Conservation (phyloP, 2,797 vertebrate species). For the Falco berigora region DNA sequence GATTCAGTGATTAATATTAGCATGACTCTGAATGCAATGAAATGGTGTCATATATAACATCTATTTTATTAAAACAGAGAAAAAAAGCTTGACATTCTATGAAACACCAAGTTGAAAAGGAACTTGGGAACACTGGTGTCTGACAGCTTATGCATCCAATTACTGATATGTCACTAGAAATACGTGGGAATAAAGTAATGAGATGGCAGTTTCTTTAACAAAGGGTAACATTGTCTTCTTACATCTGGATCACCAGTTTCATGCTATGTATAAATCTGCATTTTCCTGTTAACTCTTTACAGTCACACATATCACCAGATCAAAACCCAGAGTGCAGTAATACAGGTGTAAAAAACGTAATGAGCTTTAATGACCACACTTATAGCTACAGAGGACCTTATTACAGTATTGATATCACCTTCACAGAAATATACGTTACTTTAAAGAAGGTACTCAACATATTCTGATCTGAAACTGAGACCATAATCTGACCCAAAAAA, state of each 20-base stretch:
- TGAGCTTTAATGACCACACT: not conserved
- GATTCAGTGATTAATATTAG: not conserved
- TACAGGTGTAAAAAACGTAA: not conserved
- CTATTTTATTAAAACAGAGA: not conserved
- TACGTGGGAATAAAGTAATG: conserved; percentile 28
- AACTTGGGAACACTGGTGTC: conserved; percentile 19
- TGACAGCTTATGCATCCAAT: conserved; percentile 66
- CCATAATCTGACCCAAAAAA: not conserved
- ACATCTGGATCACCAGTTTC: conserved; percentile 45
- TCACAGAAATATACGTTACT: not conserved
- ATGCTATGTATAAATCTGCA: not conserved
- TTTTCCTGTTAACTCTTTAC: conserved; percentile 45
- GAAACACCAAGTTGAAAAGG: conserved; percentile 42
- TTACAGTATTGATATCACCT: not conserved
- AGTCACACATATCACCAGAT: not conserved
- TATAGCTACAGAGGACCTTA: not conserved
- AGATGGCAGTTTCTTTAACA: conserved; percentile 63
- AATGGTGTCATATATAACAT: not conserved
- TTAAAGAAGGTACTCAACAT: not conserved
- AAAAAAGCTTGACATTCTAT: not conserved
- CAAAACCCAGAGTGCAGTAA: not conserved
- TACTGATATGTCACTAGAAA: conserved; percentile 66
- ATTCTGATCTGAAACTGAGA: not conserved
- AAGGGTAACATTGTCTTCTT: conserved; percentile 60
- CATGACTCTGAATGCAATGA: not conserved